A percentile compares a stretch with the other conserved stretches of the same genome.
These are phyloP conservation scores for Nesoenas mayeri DNA, from an alignment of 2,113 vertebrate genomes.

Conservation along the genomic window DNA sequence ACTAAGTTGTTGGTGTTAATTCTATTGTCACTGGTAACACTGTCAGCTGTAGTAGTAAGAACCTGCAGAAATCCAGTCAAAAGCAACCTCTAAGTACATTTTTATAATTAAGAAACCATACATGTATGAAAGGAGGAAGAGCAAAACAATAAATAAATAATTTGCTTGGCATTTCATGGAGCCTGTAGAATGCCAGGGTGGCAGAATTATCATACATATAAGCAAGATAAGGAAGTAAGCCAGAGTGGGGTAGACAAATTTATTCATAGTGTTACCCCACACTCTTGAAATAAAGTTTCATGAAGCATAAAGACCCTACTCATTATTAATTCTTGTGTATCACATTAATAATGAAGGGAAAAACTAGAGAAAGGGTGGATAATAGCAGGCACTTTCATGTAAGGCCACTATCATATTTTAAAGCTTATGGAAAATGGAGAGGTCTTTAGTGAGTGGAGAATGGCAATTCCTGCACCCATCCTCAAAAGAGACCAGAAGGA, in stretches of 20 bases:
- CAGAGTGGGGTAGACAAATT: neutral
- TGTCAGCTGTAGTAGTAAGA: neutral
- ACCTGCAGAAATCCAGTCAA: neutral
- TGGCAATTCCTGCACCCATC: neutral
- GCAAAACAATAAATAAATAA: conserved; percentile 51
- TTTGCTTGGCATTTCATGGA: conserved; percentile 20
- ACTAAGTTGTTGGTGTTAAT: neutral
- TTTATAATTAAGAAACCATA: conserved; percentile 2
- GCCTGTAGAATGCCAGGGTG: neutral
- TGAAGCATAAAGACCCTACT: neutral
- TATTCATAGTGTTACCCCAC: neutral
- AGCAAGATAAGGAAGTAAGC: neutral
- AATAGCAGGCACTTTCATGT: accelerated
- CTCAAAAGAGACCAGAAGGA: neutral
- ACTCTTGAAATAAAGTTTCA: neutral
- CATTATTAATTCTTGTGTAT: neutral
- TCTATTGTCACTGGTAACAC: neutral
- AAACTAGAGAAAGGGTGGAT: neutral
- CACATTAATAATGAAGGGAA: neutral
- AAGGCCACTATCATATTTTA: accelerated
- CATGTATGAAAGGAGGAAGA: neutral
- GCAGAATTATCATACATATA: neutral
- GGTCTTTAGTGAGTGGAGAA: neutral
- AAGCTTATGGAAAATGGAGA: neutral
- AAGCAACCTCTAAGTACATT: neutral